These are phyloP conservation scores for Oreocharis arfaki DNA, from an alignment of 2,113 vertebrate genomes.

Conservation along the genomic window DNA sequence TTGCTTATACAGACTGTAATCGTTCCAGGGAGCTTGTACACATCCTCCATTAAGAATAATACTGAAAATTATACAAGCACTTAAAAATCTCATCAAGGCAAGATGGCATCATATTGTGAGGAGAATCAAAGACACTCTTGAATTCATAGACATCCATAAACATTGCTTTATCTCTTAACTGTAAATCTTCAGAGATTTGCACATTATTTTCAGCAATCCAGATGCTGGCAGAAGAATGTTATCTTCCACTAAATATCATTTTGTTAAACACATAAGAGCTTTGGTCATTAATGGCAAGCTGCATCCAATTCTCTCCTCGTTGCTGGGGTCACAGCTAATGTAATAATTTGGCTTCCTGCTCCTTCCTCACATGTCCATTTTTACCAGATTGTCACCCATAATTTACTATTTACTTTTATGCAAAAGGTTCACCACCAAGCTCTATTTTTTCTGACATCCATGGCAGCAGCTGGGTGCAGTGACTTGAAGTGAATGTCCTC, in stretches of 20 bases:
- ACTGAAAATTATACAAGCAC: neutral
- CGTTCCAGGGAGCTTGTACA: neutral
- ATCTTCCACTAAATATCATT: neutral
- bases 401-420: neutral
- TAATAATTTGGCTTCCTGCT: neutral
- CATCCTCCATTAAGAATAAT: neutral
- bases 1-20: neutral
- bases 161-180: neutral
- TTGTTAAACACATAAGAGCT: neutral
- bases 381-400: neutral
- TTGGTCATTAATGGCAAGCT: neutral
- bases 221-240: neutral
- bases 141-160: neutral
- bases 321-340: neutral
- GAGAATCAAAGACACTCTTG: neutral
- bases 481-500: neutral
- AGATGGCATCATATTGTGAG: neutral
- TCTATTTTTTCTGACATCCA: neutral
- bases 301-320: neutral
- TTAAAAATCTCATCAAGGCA: neutral
- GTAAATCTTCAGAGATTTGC: neutral
- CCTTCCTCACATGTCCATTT: neutral
- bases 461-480: neutral
- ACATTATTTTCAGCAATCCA: neutral
- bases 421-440: neutral